A percentile compares a stretch with the other conserved stretches of the same genome.
Conservation (phyloP, 2,888 invertebrate genomes). For the Auanema freiburgensis region DNA sequence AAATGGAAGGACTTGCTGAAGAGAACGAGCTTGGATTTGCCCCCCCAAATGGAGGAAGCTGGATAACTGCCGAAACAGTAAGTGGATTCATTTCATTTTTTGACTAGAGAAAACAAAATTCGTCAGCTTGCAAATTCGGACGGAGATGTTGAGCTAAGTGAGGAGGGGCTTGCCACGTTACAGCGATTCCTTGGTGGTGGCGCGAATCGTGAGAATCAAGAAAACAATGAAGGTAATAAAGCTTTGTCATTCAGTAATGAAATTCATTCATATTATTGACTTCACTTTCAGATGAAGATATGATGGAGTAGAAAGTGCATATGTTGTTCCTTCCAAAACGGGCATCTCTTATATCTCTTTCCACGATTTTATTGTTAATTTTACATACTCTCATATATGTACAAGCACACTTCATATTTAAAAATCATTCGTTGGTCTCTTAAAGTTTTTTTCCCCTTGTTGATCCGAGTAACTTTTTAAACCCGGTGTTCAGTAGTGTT, state of each 20-base stretch:
- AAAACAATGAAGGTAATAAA: not conserved
- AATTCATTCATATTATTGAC: no score
- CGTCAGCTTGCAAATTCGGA: not conserved
- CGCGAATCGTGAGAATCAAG: not conserved
- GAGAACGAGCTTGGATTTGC: constrained; percentile 6
- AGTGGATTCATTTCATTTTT: constrained; percentile 3
- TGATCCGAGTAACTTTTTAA: no score
- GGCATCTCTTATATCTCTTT: not conserved
- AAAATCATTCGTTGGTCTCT: no score
- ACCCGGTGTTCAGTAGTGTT: no score
- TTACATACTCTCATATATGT: not conserved
- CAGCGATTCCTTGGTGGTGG: constrained; percentile 46
- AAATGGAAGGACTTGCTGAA: constrained; percentile 11
- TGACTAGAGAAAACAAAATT: not conserved
- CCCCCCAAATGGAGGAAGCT: constrained; percentile 19
- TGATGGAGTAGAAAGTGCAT: not conserved
- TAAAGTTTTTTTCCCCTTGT: no score
- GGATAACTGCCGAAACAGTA: constrained; percentile 45
- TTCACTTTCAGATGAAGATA: constrained; percentile 1
- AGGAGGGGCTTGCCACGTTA: constrained; percentile 54
- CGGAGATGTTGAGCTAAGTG: constrained; percentile 32
- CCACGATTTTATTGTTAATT: not conserved
- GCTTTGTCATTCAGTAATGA: no score
- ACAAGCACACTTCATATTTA: no score
- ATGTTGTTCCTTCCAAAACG: not conserved